Evolutionary conservation across 2,797 vertebrate species (phyloP), one percentile per base, ranked within the genome.

Genomic region (Ciconia nigra): DNA sequence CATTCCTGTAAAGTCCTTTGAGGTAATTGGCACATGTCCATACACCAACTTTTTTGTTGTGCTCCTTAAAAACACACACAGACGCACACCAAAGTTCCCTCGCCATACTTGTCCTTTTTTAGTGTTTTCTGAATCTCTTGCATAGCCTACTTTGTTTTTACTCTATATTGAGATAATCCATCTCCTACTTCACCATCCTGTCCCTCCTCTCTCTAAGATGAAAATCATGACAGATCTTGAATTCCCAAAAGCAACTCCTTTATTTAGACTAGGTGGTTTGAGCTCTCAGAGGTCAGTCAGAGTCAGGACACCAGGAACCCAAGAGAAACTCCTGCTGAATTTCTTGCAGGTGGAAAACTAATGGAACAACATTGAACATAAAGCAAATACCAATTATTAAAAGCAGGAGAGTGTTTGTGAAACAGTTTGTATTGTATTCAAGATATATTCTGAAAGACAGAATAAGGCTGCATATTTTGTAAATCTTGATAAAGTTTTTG

Each of bases 361-460:
- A 74, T 69, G 65, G 84, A 93, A 74, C 39, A 78, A 93, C 24
- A 52, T 3, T 42, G 47, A 92, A 74, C 44, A 57, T 51, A 87
- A 90, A 89, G 42, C 47, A 94, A 84, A 89, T 59, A 55, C 15
- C 17, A 77, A n/a, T 90, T 94, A 90, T 89, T 93, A 85, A 82
- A 95, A 96, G 61, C 87, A 96, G 66, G 21, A 92, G 35, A 89
- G 57, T 58, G 46, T 93, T 87, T 87, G 67, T 59, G 26, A 66
- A 79, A 73, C 26, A 59, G 20, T 51, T 89, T 61, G 8, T 44
- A 39, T 73, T 85, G 89, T 90, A 61, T 84, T 87, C 0, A 3
- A 62, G 58, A 31, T 67, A 25, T 39, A 74, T 83, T 88, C 66
- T 83, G 49, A 78, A 93, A 79, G 63, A 67, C 37, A 80, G 77